Percentiles rank a stretch among this genome's conserved stretches.
Conservation (phyloP, 1,140 invertebrate genomes). For the Calephelis virginiensis region DNA sequence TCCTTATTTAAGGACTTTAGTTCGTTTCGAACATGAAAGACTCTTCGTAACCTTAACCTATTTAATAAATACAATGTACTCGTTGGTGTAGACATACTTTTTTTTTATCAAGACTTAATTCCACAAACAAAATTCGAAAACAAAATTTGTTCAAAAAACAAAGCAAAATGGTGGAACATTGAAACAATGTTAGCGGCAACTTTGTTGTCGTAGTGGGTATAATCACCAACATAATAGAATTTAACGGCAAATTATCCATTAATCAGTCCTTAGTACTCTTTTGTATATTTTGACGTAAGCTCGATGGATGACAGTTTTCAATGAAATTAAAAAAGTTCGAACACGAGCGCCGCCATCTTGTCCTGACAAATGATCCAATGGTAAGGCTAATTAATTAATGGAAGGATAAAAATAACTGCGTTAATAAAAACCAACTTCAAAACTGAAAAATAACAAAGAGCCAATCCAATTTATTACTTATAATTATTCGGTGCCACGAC, state of each 20-base stretch:
- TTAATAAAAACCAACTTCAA: too few species aligned
- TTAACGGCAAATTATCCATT: slow-evolving; percentile 38
- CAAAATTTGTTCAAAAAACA: not conserved
- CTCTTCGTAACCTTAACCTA: too few species aligned
- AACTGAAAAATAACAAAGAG: too few species aligned
- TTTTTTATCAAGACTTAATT: not conserved
- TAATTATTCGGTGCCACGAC: too few species aligned
- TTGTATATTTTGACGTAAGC: slow-evolving; percentile 14
- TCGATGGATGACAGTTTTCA: slow-evolving; percentile 38
- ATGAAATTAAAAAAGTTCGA: slow-evolving; percentile 69
- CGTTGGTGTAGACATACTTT: too few species aligned
- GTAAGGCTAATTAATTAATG: slow-evolving; percentile 12
- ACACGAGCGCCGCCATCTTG: slow-evolving; percentile 36
- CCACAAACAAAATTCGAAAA: not conserved
- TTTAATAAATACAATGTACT: too few species aligned
- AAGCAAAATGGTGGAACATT: not conserved
- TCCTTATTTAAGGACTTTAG: too few species aligned
- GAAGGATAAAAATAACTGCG: slow-evolving; percentile 19
- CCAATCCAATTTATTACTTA: too few species aligned
- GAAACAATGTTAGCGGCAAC: slow-evolving; percentile 12
- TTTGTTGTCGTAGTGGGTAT: slow-evolving; percentile 5
- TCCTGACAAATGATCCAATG: slow-evolving; percentile 23
- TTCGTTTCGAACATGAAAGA: too few species aligned
- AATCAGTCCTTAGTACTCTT: slow-evolving; percentile 50
- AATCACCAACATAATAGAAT: slow-evolving; percentile 9